A percentile compares a stretch with the other conserved stretches of the same genome.
These are phyloP conservation scores for Diachasmimorpha longicaudata DNA, from an alignment of 1,140 invertebrate genomes.

Conservation along the genomic window DNA sequence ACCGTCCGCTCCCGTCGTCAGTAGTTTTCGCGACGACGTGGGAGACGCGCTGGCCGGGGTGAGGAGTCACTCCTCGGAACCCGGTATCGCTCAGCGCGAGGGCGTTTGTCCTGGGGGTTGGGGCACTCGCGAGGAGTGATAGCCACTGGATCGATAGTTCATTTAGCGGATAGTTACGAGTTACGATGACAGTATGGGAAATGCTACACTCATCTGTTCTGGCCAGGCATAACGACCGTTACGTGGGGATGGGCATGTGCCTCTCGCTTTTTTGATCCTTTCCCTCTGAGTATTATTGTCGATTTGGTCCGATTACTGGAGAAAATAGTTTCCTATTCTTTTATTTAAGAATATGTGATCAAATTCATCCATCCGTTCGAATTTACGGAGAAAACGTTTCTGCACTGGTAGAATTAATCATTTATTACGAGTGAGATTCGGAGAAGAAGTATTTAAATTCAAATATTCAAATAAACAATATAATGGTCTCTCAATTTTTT, in stretches of 20 bases:
- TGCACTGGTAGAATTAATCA: neutral
- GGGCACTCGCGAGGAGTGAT: slow-evolving; percentile 5
- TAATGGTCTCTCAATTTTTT: no score
- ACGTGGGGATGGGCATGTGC: slow-evolving; percentile 29
- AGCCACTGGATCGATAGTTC: slow-evolving; percentile 36
- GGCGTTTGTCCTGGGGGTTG: neutral
- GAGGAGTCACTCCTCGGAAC: no score
- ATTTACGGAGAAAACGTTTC: neutral
- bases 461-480: no score
- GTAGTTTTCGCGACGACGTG: no score
- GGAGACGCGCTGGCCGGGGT: no score
- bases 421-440: no score
- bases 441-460: no score
- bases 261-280: slow-evolving; percentile 21
- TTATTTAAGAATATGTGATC: neutral
- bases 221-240: slow-evolving; percentile 60
- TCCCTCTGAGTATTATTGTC: slow-evolving; percentile 14
- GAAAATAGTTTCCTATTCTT: slow-evolving; percentile 10
- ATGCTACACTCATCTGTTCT: slow-evolving; percentile 56
- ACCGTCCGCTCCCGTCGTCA: no score
- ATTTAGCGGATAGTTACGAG: slow-evolving; percentile 41
- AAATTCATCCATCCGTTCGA: neutral
- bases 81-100: neutral
- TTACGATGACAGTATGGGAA: slow-evolving; percentile 53
- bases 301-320: slow-evolving; percentile 13